These are phyloP conservation scores for Ariopsis seemanni DNA, from an alignment of 2,113 vertebrate genomes.

Conservation along the genomic window DNA sequence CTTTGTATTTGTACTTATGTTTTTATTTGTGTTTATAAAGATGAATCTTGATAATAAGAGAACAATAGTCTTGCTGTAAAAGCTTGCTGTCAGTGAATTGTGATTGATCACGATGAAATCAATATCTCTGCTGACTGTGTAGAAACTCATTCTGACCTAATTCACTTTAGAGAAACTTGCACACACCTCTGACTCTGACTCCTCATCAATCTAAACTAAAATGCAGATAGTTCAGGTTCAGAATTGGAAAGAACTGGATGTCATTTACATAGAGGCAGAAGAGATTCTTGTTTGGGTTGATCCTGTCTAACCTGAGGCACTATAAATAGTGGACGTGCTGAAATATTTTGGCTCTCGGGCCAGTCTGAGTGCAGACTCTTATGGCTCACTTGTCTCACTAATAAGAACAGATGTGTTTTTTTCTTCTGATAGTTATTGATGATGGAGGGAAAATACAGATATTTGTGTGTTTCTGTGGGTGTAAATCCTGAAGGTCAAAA, in stretches of 20 bases:
- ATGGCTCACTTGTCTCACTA: slow-evolving; percentile 54
- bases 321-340: slow-evolving; percentile 62
- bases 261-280: slow-evolving; percentile 19
- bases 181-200: slow-evolving; percentile 24
- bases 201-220: slow-evolving; percentile 24
- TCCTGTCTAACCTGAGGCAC: slow-evolving; percentile 59
- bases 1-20: background rate
- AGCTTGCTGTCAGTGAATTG: slow-evolving; percentile 61
- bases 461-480: slow-evolving; percentile 43
- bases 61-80: slow-evolving; percentile 41
- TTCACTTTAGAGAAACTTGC: slow-evolving; percentile 59
- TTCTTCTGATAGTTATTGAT: slow-evolving; percentile 51
- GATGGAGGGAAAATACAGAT: slow-evolving; percentile 52
- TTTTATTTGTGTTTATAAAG: background rate
- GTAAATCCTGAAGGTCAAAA: slow-evolving; percentile 42
- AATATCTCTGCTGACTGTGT: slow-evolving; percentile 73
- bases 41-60: slow-evolving; percentile 27
- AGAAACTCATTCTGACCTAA: slow-evolving; percentile 69
- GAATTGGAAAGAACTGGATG: background rate
- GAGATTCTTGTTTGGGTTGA: slow-evolving; percentile 30
- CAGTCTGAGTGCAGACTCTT: slow-evolving; percentile 40
- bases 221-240: slow-evolving; percentile 32
- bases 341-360: slow-evolving; percentile 45
- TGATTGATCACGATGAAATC: slow-evolving; percentile 75
- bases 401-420: slow-evolving; percentile 53